Base-by-base conservation (phyloP, 2,113 vertebrate genomes). In the Chaenocephalus aceratus region DNA sequence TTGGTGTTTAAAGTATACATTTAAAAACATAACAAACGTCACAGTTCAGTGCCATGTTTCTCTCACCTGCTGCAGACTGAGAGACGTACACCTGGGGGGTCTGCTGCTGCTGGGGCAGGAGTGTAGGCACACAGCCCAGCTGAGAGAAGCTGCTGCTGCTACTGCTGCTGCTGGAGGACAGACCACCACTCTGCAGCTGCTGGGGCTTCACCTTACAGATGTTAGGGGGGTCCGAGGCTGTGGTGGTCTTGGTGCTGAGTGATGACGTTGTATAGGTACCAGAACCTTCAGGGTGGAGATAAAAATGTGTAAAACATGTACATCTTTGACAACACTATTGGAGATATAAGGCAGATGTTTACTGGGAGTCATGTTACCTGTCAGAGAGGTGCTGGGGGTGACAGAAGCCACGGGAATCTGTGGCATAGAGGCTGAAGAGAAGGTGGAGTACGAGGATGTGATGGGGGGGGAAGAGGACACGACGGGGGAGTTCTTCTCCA, bases 201-300 rank as follows among this genome's bases (percentile, higher is more conserved):
- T 99, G 98, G 46, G 98, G 98, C 75, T 99, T 99, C 93, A 99
- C 98, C 93, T 99, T 99, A 87, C 98, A 99, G 88, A 99, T 99
- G 79, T 99, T 99, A 9, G 98, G 98, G 73, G 98, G 98, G 85
- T 99, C 98, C 1, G 98, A 98, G 11, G 97, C 97, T 23, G 96
- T 96, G 46, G 98, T 96, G 64, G 97, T 97, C 94, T 99, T 99
- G 0, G 98, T 99, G 93, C 96, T 96, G 75, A 98, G 94, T 14
- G 98, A 98, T 45, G 98, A 97, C 2, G 98, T 99, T 49, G 98
- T 99, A 26, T 99, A 99, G 51, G 98, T 99, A 70, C 96, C 97
- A 83, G 97, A 95, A 81, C 96, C 98, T 98, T 91, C n/a, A 57
- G 30, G 65, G 56, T 53, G 16, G n/a, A 58, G 13, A 57, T 2